Conservation (phyloP, 2,113 vertebrate species). For the Bolborhynchus lineola region DNA sequence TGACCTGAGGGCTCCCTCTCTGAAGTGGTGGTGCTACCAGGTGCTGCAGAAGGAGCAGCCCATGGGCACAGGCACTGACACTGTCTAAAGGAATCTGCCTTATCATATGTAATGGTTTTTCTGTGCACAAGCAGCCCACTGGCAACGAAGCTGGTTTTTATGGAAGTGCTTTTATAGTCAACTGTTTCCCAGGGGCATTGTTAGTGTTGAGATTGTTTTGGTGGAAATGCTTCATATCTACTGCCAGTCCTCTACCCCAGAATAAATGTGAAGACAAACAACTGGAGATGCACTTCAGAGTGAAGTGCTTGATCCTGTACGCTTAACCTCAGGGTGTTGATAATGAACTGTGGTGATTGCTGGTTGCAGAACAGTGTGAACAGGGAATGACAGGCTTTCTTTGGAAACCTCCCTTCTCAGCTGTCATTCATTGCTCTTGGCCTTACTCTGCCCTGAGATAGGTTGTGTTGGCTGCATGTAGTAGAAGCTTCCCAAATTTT, state of each 20-base stretch:
- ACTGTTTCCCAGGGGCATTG: rapidly evolving
- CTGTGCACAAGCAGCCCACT: rapidly evolving
- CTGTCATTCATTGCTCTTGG: neutral
- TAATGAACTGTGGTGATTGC: neutral
- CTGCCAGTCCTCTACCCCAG: neutral
- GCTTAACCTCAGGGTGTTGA: neutral
- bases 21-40: neutral
- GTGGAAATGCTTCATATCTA: rapidly evolving
- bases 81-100: neutral
- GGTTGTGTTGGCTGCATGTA: neutral
- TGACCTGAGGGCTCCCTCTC: neutral
- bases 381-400: neutral
- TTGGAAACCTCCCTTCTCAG: neutral
- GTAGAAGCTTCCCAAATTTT: neutral
- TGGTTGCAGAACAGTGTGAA: neutral
- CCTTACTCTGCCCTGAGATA: neutral
- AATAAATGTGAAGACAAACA: neutral
- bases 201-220: neutral
- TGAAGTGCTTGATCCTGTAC: neutral
- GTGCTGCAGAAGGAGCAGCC: neutral
- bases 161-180: neutral
- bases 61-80: rapidly evolving
- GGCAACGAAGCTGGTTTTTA: neutral
- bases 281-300: rapidly evolving
- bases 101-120: neutral